phyloP scores from a whole-genome alignment of 2,888 invertebrate species.

The Drosophila yooni region DNA sequence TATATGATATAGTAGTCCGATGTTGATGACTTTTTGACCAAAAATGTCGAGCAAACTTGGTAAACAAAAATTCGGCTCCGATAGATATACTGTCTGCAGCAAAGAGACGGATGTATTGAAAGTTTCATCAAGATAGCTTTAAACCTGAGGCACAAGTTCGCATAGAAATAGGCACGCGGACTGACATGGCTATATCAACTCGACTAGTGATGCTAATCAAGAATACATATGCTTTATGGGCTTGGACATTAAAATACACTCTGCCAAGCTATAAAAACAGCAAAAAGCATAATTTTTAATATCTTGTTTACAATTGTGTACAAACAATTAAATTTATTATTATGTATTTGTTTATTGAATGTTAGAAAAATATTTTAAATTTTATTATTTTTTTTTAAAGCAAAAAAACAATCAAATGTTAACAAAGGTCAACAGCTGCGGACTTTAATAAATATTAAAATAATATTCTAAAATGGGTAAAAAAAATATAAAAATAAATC shows the following conservation, averaged over 20 bases:
- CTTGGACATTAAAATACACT: neutral
- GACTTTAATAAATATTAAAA: neutral
- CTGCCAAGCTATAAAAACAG: neutral
- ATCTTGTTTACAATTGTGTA: neutral
- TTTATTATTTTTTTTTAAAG: neutral
- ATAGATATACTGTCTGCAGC: neutral
- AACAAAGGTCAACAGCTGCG: neutral
- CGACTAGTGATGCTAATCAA: neutral
- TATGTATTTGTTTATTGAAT: slow-evolving; percentile 1
- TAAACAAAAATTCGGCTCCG: neutral
- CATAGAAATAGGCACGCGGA: neutral
- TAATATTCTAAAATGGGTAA: neutral
- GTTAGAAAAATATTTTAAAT: neutral
- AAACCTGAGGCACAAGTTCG: neutral
- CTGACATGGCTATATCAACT: neutral
- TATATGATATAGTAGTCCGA: neutral
- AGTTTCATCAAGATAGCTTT: neutral
- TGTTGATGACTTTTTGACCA: neutral
- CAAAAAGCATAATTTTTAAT: neutral
- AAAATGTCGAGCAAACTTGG: neutral
- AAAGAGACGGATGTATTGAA: neutral
- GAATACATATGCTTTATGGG: neutral
- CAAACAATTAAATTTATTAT: neutral
- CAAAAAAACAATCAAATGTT: neutral
- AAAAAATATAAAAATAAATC: neutral